phyloP scores from a whole-genome alignment of 2,113 vertebrate species.

The Tonatia bakeri region DNA sequence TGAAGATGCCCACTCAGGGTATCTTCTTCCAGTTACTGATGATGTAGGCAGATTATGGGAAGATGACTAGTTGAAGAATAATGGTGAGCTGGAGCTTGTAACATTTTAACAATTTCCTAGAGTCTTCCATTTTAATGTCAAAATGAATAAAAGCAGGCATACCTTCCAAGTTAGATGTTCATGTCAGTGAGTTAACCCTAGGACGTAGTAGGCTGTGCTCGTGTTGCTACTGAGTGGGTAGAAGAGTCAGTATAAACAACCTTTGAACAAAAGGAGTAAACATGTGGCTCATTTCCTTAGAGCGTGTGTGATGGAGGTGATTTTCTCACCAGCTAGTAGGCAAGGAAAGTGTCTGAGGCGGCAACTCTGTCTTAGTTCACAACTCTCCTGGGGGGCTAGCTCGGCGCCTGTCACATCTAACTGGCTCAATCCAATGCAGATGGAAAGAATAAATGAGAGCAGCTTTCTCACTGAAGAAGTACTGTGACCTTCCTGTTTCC shows the following conservation, averaged over 20 bases:
- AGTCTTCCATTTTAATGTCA: neutral
- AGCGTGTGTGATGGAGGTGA: neutral
- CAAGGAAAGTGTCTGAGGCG: neutral
- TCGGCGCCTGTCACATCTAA: neutral
- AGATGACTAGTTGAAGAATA: neutral
- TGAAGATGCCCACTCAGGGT: neutral
- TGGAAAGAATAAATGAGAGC: neutral
- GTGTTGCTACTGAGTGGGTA: neutral
- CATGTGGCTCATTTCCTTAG: neutral
- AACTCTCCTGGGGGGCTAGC: neutral
- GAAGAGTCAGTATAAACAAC: neutral
- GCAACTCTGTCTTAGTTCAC: neutral
- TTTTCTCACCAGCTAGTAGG: neutral
- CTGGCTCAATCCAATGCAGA: neutral
- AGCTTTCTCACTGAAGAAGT: neutral
- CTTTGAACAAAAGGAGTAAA: neutral
- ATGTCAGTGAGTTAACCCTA: neutral
- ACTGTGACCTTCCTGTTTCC: neutral
- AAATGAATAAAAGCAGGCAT: neutral
- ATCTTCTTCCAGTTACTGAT: neutral
- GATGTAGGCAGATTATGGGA: neutral
- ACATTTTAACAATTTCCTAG: neutral
- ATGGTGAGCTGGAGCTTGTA: neutral
- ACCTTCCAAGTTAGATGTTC: neutral
- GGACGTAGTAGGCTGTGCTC: fast-evolving